A percentile compares a stretch with the other conserved stretches of the same genome.
Evolutionary conservation across 2,113 vertebrate genomes (phyloP).

Genomic region (Ceratotherium simum): DNA sequence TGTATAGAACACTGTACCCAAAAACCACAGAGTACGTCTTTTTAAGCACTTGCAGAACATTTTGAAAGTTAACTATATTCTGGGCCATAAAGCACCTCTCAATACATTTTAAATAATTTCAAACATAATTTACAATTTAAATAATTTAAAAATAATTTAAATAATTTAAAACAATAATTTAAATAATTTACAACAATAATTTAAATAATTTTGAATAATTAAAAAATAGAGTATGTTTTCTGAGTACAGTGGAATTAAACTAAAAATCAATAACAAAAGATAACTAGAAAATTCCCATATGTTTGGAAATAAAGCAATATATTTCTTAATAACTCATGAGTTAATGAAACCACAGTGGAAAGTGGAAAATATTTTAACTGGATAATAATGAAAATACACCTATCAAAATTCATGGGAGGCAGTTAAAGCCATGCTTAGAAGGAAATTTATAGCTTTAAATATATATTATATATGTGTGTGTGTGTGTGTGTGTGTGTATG

Average conservation of each 20-base stretch:
- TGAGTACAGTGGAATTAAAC: background rate
- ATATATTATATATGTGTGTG: background rate
- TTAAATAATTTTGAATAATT: background rate
- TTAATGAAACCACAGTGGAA: constrained; percentile 34
- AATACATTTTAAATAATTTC: constrained; percentile 30
- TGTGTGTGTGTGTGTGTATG: background rate
- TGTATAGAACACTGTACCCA: background rate
- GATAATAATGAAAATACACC: constrained; percentile 8
- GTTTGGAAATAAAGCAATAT: constrained; percentile 47
- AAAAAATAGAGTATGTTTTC: constrained; percentile 26
- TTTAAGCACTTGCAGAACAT: background rate
- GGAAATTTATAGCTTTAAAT: background rate
- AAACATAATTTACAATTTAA: background rate
- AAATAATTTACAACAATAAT: too few relatives aligned
- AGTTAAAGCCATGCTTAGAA: background rate
- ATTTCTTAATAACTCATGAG: background rate
- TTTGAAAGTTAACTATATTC: background rate
- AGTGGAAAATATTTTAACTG: constrained; percentile 31
- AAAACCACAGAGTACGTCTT: background rate
- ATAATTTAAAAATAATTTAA: too few relatives aligned
- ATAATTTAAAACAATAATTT: too few relatives aligned
- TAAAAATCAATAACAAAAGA: background rate
- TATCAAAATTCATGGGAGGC: background rate
- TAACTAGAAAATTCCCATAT: background rate
- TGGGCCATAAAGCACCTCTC: background rate